Evolutionary conservation across 2,888 invertebrate species (phyloP), one percentile per base, ranked within the genome.

Genomic region (Shargacucullia verbasci): DNA sequence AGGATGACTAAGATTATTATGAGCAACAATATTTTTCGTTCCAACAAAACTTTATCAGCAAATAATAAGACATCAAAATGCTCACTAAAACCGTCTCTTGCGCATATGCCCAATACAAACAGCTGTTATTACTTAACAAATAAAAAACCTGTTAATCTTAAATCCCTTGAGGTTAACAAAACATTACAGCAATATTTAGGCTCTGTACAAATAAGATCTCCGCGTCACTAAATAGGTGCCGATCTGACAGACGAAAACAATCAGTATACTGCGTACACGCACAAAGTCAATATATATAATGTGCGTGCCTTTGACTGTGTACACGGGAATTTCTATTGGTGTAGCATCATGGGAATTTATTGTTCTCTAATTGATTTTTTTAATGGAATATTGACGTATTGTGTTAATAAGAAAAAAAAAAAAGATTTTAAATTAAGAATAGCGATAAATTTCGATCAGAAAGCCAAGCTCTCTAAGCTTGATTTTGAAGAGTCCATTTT

Each of bases 91-190:
- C 64, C 62, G 67, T 68, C 71, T 83, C 84, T 81, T 81, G 83
- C 84, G 82, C 81, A 82, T 70, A 71, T 64, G 64, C 34, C 60
- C 62, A 78, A 84, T 81, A 77, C 85, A 87, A 88, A 90, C 89
- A 91, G 80, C 68, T 90, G 87, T 85, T 88, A 91, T 90, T 88
- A 86, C 90, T 90, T 79, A 74, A 84, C 89, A 91, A 91, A 92
- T 84, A 91, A 79, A 85, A 87, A 92, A 92, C 91, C 90, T 87
- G 91, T 91, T 74, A 70, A 67, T 73, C 59, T 76, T 55, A 70
- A 87, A 87, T 91, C 88, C 85, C 88, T 87, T 89, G 90, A 92
- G 92, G 92, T 92, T 92, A 92, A 91, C 83, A 90, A 82, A 92
- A 92, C 87, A 92, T 82, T 82, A 82, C 79, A 90, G 91, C 87